phyloP scores from a whole-genome alignment of 2,113 vertebrate species.

The Centropristis striata region DNA sequence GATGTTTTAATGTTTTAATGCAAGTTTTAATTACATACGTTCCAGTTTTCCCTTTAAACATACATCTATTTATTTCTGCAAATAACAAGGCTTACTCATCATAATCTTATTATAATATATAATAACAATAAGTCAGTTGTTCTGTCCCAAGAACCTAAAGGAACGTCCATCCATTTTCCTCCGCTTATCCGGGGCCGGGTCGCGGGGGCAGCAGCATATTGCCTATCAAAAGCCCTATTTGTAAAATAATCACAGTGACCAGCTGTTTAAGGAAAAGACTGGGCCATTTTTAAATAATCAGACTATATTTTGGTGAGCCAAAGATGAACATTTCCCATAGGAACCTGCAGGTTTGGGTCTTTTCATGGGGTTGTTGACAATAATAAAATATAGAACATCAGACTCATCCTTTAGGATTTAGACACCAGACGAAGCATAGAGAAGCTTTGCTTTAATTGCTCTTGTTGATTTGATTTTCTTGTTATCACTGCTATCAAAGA shows the following conservation, averaged over 20 bases:
- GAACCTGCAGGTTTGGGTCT: constrained; percentile 1
- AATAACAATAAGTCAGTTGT: no score
- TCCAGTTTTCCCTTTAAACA: neutral
- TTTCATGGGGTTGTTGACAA: constrained; percentile 25
- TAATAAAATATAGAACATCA: neutral
- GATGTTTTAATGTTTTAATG: no score
- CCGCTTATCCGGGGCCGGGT: no score
- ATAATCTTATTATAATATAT: no score
- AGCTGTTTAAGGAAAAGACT: neutral
- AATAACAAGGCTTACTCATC: neutral
- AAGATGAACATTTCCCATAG: no score
- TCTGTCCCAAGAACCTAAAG: no score
- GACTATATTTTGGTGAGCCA: neutral
- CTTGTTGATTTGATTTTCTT: constrained; percentile 25
- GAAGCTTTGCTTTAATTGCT: constrained; percentile 23
- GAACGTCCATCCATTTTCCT: no score
- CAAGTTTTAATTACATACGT: neutral
- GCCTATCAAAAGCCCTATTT: no score
- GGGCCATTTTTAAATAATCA: neutral
- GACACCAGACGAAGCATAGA: neutral
- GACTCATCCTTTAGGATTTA: neutral
- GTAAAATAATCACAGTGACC: neutral
- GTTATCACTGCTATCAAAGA: constrained; percentile 13
- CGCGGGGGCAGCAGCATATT: no score
- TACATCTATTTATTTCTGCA: neutral